Evolutionary conservation across 2,797 vertebrate genomes (phyloP).

Genomic region (Oryzias sinensis): DNA sequence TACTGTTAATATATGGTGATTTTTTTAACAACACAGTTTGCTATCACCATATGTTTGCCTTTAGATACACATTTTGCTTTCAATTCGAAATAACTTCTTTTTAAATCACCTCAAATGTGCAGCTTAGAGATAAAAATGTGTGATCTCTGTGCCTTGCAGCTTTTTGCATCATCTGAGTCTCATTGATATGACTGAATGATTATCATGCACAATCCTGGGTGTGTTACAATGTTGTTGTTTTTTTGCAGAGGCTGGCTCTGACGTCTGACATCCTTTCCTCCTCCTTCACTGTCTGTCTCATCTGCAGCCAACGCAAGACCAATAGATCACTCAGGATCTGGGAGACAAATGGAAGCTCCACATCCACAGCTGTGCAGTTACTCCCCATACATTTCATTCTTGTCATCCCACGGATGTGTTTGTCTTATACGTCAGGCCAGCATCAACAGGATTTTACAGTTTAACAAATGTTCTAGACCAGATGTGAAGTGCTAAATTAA

Average conservation of each 20-base stretch:
- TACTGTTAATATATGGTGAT: too few species aligned
- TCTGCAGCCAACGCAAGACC: slow-evolving; percentile 29
- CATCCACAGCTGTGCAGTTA: not conserved
- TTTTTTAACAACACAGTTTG: too few species aligned
- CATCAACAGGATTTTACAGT: slow-evolving; percentile 25
- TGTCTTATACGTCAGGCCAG: not conserved
- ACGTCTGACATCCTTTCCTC: slow-evolving; percentile 20
- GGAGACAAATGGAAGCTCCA: slow-evolving; percentile 7
- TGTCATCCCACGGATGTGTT: slow-evolving; percentile 4
- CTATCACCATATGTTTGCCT: too few species aligned
- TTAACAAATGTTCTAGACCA: not conserved
- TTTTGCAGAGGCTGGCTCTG: slow-evolving; percentile 23
- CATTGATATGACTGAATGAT: slow-evolving; percentile 18
- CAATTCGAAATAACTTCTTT: too few species aligned
- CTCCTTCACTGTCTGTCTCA: slow-evolving; percentile 13
- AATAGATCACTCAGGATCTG: slow-evolving; percentile 39
- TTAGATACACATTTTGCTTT: too few species aligned
- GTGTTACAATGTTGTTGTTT: slow-evolving; percentile 26
- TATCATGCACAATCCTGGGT: slow-evolving; percentile 17
- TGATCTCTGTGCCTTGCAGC: not conserved
- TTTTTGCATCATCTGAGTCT: slow-evolving; percentile 11
- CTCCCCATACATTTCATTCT: slow-evolving; percentile 2
- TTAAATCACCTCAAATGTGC: too few species aligned
- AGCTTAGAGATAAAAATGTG: not conserved
- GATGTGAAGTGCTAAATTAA: slow-evolving; percentile 14